phyloP scores from a whole-genome alignment of 92 coral and sea anemone species.

The Porites lobata region DNA sequence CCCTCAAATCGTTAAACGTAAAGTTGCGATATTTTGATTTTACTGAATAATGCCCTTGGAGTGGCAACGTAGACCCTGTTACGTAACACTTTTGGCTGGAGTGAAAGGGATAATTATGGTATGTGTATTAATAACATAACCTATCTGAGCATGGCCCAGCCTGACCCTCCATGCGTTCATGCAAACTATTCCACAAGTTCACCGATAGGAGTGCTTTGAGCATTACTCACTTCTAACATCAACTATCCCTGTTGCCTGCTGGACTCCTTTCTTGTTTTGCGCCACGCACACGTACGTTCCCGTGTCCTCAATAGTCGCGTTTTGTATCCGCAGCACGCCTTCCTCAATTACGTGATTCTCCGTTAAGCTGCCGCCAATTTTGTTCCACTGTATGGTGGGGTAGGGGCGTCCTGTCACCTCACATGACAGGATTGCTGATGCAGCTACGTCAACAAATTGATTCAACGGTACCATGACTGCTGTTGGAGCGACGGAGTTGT shows the following conservation, averaged over 20 bases:
- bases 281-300: constrained; percentile 96
- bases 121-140: neutral
- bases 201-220: neutral
- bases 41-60: neutral
- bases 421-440: constrained; percentile 71
- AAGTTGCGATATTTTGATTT: no score
- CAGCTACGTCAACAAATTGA: constrained; percentile 82
- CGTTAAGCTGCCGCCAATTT: constrained; percentile 81
- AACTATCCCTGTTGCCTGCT: constrained; percentile 85
- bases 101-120: neutral
- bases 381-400: constrained; percentile 85
- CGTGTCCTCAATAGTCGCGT: constrained; percentile 78
- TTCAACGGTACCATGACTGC: constrained; percentile 76
- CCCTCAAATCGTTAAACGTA: neutral
- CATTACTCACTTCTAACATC: constrained; percentile 75
- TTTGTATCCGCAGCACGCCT: constrained; percentile 67
- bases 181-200: neutral
- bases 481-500: constrained; percentile 79
- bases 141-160: neutral
- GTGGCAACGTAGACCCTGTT: neutral
- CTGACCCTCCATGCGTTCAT: constrained; percentile 2
- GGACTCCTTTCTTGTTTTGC: constrained; percentile 86
- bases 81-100: neutral
- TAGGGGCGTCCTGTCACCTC: constrained; percentile 82
- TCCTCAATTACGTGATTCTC: constrained; percentile 68